Conservation (phyloP, 2,888 invertebrate genomes). For the Parasteatoda lunata region DNA sequence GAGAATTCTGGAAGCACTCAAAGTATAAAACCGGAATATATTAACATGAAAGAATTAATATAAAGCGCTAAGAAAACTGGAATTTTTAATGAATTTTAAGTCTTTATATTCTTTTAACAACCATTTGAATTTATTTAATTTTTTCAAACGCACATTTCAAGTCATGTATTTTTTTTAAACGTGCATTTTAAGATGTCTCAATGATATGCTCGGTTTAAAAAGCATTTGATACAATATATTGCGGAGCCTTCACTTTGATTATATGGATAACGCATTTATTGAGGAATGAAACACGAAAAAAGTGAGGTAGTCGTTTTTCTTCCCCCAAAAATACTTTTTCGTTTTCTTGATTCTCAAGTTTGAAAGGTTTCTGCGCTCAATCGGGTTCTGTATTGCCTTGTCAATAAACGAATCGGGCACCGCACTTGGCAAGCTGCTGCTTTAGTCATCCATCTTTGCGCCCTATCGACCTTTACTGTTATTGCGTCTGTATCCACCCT, state of each 20-base stretch:
- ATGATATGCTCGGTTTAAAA: neutral
- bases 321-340: constrained; percentile 32
- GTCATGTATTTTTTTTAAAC: too few species aligned
- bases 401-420: constrained; percentile 55
- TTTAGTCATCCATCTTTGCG: constrained; percentile 58
- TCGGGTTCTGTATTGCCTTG: constrained; percentile 67
- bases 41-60: too few species aligned
- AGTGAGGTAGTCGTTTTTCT: constrained; percentile 60
- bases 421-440: constrained; percentile 55
- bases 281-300: constrained; percentile 41
- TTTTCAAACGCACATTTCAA: too few species aligned
- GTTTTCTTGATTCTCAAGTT: constrained; percentile 30
- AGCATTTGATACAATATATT: neutral
- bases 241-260: constrained; percentile 16
- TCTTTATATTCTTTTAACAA: too few species aligned
- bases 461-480: constrained; percentile 69
- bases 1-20: too few species aligned
- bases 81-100: too few species aligned
- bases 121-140: too few species aligned
- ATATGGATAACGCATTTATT: constrained; percentile 57
- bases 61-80: too few species aligned
- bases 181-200: too few species aligned
- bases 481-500: constrained; percentile 64
- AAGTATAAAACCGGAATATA: too few species aligned
- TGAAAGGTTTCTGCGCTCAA: constrained; percentile 66